Percentiles rank a stretch among this genome's conserved stretches.
Conservation (phyloP, 2,888 invertebrate species). For the Hydroisotoma schaefferi region DNA sequence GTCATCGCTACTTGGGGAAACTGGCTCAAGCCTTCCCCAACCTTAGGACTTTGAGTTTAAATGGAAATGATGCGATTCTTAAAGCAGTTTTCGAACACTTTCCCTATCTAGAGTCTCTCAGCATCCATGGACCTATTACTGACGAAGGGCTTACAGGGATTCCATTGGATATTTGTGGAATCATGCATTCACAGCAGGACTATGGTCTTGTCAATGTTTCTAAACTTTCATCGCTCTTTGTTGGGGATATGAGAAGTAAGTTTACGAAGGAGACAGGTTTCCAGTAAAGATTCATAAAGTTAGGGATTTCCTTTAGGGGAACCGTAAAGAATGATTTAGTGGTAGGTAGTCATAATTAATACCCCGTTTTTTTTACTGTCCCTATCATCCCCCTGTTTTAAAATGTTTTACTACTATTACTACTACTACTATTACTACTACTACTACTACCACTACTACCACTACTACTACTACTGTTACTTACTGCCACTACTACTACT, state of each 20-base stretch:
- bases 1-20: conserved; percentile 15
- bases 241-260: conserved; percentile 24
- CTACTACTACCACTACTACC: no score
- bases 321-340: no score
- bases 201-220: conserved; percentile 20
- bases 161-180: conserved; percentile 18
- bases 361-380: no score
- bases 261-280: background rate
- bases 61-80: conserved; percentile 23
- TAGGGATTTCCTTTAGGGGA: no score
- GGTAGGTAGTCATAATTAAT: no score
- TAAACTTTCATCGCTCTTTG: conserved; percentile 16
- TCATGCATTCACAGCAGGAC: conserved; percentile 25
- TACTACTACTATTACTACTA: no score
- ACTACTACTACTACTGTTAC: no score
- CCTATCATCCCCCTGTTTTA: no score
- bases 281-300: no score
- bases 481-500: no score
- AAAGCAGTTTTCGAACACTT: conserved; percentile 24
- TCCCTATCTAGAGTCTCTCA: conserved; percentile 14
- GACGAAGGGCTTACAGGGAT: conserved; percentile 31
- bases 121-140: conserved; percentile 24
- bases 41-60: conserved; percentile 16
- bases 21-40: conserved; percentile 21
- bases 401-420: no score